A percentile compares a stretch with the other conserved stretches of the same genome.
Conservation (phyloP, 1,140 invertebrate genomes). For the Pseudomyrmex dendroicus region DNA sequence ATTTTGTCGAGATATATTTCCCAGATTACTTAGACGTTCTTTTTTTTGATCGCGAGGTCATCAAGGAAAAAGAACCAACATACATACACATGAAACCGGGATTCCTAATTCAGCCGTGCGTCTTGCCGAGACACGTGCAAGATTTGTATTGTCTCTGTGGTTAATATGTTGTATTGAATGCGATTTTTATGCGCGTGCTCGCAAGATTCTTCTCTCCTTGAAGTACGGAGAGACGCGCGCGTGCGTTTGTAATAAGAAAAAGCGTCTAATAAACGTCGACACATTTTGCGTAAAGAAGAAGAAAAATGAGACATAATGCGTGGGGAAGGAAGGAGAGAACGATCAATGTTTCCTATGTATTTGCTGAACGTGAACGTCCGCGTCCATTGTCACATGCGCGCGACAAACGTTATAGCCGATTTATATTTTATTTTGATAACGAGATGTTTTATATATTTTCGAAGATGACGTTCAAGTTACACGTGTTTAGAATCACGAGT, state of each 20-base stretch:
- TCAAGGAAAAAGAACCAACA: neutral
- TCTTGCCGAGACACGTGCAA: neutral
- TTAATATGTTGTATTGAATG: neutral
- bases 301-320: neutral
- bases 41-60: slow-evolving; percentile 20
- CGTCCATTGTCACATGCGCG: slow-evolving; percentile 42
- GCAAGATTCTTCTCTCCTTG: slow-evolving; percentile 1
- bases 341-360: slow-evolving; percentile 76
- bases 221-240: neutral
- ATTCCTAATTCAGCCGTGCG: neutral
- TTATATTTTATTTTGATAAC: slow-evolving; percentile 82
- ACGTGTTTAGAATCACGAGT: slow-evolving; percentile 24
- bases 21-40: slow-evolving; percentile 14
- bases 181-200: neutral
- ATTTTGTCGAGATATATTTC: slow-evolving; percentile 37
- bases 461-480: slow-evolving; percentile 62
- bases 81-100: neutral
- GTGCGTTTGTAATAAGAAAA: slow-evolving; percentile 55
- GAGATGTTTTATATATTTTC: slow-evolving; percentile 76
- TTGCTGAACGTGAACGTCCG: slow-evolving; percentile 69
- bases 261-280: slow-evolving; percentile 50
- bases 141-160: neutral
- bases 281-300: slow-evolving; percentile 5
- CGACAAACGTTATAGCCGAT: slow-evolving; percentile 75
- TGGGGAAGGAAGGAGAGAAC: slow-evolving; percentile 62